Evolutionary conservation across 1,140 invertebrate genomes (phyloP), one percentile per base, ranked within the genome.

Genomic region (Caenorhabditis inopinata): DNA sequence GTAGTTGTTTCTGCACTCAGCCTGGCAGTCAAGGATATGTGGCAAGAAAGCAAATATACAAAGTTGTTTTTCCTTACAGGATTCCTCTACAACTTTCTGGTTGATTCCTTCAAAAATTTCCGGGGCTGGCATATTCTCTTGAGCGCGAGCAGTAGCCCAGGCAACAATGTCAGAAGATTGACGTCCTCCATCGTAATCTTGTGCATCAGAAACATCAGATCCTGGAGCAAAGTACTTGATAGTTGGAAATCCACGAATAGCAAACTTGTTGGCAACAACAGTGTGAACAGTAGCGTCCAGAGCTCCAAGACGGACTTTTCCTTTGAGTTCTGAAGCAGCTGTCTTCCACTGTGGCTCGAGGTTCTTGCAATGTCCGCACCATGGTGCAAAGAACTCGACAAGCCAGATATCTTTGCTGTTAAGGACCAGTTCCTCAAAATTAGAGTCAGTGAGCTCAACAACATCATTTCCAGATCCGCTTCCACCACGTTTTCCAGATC

Each of bases 281-380:
- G 92, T 92, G 89, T 99, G 90, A 0, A 94, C 94, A 12, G 97
- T 99, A 0, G 97, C 96, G 91, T 99, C 97, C 0, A 99, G 86
- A 46, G 96, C 95, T 80, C 96, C 97, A 18, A 99, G 88, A 91
- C 97, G 97, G 2, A 94, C 93, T 90, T 92, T 90, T 25, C 96
- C 96, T 90, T 97, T 97, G 1, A 99, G 91, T 88, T 96, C 93
- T 27, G 93, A 92, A 47, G 97, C 97, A 45, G 97, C 97, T 88
- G 93, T 92, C 18, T 93, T 93, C 95, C 95, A 98, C 83, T 96
- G 93, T 0, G 96, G 96, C 58, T 93, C 95, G 14, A 99, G 91
- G 88, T 94, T 96, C 90, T 98, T 97, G 86, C 96, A 98, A 89
- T 98, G 94, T 23, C 94, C 94, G 89, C 95, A 96, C 94, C 94